phyloP scores from a whole-genome alignment of 2,113 vertebrate genomes.

The Carollia perspicillata region DNA sequence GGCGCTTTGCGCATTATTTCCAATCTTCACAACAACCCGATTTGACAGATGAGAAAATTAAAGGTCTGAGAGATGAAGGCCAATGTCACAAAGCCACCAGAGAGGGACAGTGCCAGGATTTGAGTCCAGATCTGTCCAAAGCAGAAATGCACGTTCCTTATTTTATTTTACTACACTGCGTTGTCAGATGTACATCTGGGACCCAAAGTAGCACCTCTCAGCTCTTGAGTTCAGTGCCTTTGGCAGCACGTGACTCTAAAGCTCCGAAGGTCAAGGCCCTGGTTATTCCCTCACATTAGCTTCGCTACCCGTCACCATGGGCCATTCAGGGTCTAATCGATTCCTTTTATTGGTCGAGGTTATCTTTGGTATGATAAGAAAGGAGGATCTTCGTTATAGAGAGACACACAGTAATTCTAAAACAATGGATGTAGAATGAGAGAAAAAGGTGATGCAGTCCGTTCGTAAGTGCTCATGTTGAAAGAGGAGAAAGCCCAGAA shows the following conservation, averaged over 20 bases:
- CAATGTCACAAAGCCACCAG: not conserved
- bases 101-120: not conserved
- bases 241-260: not conserved
- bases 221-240: not conserved
- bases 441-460: not conserved
- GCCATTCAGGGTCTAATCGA: not conserved
- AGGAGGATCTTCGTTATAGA: not conserved
- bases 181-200: not conserved
- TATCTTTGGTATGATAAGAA: not conserved
- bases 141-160: not conserved
- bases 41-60: not conserved
- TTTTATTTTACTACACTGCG: not conserved
- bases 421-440: not conserved
- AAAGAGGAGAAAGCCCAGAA: rapidly evolving
- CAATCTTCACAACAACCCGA: not conserved
- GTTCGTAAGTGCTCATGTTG: not conserved
- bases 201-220: not conserved
- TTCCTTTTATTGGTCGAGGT: not conserved
- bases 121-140: not conserved
- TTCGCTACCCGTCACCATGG: not conserved
- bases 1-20: rapidly evolving
- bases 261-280: not conserved
- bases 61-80: not conserved
- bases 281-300: not conserved
- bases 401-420: not conserved